Evolutionary conservation across 2,797 vertebrate species (phyloP).

Genomic region (Enteromius argenteus): DNA sequence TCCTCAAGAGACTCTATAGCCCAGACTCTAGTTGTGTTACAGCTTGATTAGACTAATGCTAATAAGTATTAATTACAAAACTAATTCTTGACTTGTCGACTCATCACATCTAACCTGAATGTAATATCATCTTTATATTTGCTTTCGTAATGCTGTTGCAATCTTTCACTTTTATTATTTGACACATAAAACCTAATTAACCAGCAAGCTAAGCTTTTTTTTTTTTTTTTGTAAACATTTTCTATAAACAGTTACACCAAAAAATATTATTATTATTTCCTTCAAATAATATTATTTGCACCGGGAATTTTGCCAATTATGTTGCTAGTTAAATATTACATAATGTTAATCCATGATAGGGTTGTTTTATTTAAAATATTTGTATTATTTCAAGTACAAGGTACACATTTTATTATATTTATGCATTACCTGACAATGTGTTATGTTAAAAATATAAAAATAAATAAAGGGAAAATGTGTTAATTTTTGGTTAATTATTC

Average conservation of each 20-base stretch:
- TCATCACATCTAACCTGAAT: not conserved
- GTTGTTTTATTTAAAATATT: not conserved
- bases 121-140: not conserved
- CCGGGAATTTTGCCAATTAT: not conserved
- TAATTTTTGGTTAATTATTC: not conserved
- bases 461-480: not conserved
- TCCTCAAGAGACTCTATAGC: not conserved
- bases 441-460: not conserved
- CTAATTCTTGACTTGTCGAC: not conserved
- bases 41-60: not conserved
- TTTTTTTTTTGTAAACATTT: not conserved
- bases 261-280: not conserved
- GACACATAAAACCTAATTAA: not conserved
- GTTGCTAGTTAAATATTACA: not conserved
- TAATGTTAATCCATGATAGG: not conserved
- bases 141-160: not conserved
- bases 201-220: not conserved
- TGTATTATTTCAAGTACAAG: not conserved
- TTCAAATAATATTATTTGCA: not conserved
- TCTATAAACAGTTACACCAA: not conserved
- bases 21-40: not conserved
- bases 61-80: not conserved
- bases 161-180: not conserved
- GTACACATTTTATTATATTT: not conserved
- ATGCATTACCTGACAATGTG: not conserved